A percentile compares a stretch with the other conserved stretches of the same genome.
phyloP scores from a whole-genome alignment of 2,113 vertebrate genomes.

The Orthochromis malagaraziensis region DNA sequence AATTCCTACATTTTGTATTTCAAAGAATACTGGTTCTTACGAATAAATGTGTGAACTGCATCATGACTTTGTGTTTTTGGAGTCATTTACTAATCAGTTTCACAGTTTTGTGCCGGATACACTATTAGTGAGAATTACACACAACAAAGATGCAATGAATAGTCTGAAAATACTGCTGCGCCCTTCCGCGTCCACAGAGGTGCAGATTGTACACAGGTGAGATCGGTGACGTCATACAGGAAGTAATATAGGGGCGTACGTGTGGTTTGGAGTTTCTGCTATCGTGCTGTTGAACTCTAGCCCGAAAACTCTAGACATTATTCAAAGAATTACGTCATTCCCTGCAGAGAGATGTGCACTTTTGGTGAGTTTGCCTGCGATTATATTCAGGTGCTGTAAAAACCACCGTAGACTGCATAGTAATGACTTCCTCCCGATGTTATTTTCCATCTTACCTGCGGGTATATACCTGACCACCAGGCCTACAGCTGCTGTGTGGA shows the following conservation, averaged over 20 bases:
- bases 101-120: not conserved
- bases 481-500: not conserved
- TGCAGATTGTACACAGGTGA: slow-evolving; percentile 44
- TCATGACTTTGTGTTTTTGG: not conserved
- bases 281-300: not conserved
- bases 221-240: slow-evolving; percentile 47
- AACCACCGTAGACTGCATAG: not conserved
- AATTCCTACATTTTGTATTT: slow-evolving; percentile 13
- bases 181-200: not conserved
- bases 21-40: slow-evolving; percentile 5
- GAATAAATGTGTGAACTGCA: slow-evolving; percentile 42
- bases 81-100: not conserved
- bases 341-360: slow-evolving; percentile 29
- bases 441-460: not conserved
- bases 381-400: not conserved
- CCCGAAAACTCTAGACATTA: not conserved
- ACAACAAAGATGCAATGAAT: not conserved
- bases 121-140: not conserved
- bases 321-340: not conserved
- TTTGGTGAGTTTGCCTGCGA: slow-evolving; percentile 43
- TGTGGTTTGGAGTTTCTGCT: not conserved
- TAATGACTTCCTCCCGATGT: not conserved
- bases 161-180: not conserved
- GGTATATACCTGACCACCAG: not conserved
- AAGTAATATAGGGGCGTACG: slow-evolving; percentile 11